Conservation (phyloP, 2,113 vertebrate species). For the Melierax canorus region DNA sequence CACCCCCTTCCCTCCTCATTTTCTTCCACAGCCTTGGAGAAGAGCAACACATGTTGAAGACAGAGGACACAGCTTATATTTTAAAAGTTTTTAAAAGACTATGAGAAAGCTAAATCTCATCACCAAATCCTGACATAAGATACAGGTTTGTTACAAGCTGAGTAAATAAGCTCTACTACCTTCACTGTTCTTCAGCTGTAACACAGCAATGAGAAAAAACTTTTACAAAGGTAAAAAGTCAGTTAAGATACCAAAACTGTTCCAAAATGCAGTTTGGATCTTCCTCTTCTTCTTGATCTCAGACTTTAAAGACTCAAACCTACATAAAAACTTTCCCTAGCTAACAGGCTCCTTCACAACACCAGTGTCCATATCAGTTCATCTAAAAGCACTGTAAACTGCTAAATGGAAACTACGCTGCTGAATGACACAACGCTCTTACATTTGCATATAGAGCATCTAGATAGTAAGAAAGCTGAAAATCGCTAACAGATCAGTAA, state of each 20-base stretch:
- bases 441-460: background rate
- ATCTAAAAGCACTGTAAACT: background rate
- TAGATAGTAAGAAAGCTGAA: background rate
- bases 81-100: background rate
- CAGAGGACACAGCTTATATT: background rate
- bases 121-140: background rate
- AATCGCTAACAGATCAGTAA: background rate
- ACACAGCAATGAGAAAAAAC: background rate
- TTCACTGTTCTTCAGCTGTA: background rate
- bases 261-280: background rate
- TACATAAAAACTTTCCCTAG: background rate
- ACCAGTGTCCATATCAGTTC: background rate
- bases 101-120: background rate
- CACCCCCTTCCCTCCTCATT: background rate
- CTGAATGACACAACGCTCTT: background rate
- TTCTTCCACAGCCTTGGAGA: background rate
- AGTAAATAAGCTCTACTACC: background rate
- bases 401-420: background rate
- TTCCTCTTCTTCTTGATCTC: background rate
- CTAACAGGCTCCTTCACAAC: background rate
- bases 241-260: background rate
- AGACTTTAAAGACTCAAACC: background rate
- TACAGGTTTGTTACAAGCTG: background rate
- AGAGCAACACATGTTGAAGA: background rate
- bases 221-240: background rate